Base-by-base conservation (phyloP, 2,888 invertebrate genomes). In the Eupsilia transversa region DNA sequence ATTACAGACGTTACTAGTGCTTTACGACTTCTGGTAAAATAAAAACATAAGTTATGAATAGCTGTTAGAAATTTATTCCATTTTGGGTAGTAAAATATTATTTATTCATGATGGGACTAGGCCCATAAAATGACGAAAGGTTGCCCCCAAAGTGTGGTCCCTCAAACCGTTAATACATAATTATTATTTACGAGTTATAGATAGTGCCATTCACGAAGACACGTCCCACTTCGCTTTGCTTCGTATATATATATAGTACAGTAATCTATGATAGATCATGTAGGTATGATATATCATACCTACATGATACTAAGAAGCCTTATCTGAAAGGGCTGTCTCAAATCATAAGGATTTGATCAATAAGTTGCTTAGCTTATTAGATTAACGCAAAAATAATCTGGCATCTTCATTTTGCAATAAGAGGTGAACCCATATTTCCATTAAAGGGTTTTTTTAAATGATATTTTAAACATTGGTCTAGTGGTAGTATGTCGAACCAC, bases 331-430 rank as follows among this genome's bases (percentile, higher is more conserved):
- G 20, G 4, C 33, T 46, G 27, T 38, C 54, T 67, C 12, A 52
- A 49, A 35, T 59, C 57, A n/a, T 7, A 49, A 3, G 9, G 38
- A 46, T 65, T 65, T 56, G 14, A 38, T 57, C 38, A 67, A 41
- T 66, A 56, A 4, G n/a, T 38, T 67, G 3, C 23, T 57, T 6
- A 38, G 57, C 23, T 57, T 41, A 57, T 17, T 30, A 35, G 72
- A 43, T 72, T 72, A 71, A 23, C 27, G 20, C 5, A 64, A 17
- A 12, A 69, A 35, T 43, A 69, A 69, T 65, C n/a, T 46, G 20
- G 14, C 35, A 49, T 38, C 10, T 30, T 38, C 38, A 23, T 17
- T 67, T 70, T 23, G 10, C 10, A 54, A 54, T 54, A 41, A 14
- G n/a, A 17, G 23, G 17, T 30, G 1, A 56, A 4, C n/a, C 27